phyloP scores from a whole-genome alignment of 1,140 invertebrate genomes.

The Drosophila bifasciata region DNA sequence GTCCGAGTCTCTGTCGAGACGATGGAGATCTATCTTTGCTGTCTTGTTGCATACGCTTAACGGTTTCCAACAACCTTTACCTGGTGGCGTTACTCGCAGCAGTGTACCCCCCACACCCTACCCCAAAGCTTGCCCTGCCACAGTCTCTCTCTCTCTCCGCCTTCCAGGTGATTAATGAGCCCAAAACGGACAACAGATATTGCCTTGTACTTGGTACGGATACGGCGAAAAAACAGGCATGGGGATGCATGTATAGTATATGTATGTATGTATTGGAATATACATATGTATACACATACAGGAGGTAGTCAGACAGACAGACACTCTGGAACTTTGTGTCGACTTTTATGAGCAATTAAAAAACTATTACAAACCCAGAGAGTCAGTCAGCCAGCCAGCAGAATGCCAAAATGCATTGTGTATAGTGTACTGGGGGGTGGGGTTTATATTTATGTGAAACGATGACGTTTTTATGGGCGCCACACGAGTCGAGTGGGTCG shows the following conservation, averaged over 20 bases:
- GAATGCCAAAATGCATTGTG: conserved; percentile 54
- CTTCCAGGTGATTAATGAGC: conserved; percentile 62
- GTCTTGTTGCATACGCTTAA: conserved; percentile 65
- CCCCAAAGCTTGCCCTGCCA: neutral
- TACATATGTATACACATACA: conserved; percentile 4
- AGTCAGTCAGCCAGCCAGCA: neutral
- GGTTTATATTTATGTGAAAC: conserved; percentile 43
- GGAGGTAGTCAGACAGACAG: neutral
- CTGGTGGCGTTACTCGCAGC: conserved; percentile 52
- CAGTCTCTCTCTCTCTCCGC: no score
- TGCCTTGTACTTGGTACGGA: conserved; percentile 37
- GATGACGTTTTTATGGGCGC: conserved; percentile 75
- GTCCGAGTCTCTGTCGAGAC: conserved; percentile 18
- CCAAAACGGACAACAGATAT: conserved; percentile 42
- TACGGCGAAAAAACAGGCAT: neutral
- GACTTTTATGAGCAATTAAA: conserved; percentile 76
- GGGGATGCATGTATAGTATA: neutral
- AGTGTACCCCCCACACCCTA: neutral
- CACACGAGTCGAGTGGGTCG: conserved; percentile 57
- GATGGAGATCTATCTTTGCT: conserved; percentile 40
- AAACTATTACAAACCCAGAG: conserved; percentile 63
- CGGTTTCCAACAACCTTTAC: conserved; percentile 58
- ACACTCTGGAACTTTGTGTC: conserved; percentile 30
- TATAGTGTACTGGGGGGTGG: conserved; percentile 34
- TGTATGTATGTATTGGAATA: neutral